phyloP scores from a whole-genome alignment of 2,888 invertebrate species.

The Sesamia inferens region DNA sequence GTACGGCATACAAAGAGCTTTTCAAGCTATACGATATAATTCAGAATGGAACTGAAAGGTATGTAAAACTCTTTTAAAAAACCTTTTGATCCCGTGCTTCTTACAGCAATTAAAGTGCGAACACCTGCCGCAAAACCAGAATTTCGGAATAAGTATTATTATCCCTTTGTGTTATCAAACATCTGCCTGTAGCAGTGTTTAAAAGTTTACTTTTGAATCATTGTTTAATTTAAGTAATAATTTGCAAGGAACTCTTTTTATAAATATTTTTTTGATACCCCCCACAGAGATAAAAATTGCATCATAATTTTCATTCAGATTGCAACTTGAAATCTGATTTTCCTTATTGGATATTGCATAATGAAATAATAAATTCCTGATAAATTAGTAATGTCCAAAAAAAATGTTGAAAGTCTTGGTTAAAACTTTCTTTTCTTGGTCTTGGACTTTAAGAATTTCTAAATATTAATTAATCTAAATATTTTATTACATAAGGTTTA shows the following conservation, averaged over 20 bases:
- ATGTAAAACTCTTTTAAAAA: constrained; percentile 64
- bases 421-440: too few species aligned
- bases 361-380: not conserved
- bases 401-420: not conserved
- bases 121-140: constrained; percentile 60
- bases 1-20: constrained; percentile 82
- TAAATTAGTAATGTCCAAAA: not conserved
- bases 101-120: constrained; percentile 12
- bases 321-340: not conserved
- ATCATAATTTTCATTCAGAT: constrained; percentile 10
- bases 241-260: not conserved
- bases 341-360: constrained; percentile 8
- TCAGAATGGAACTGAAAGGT: constrained; percentile 91
- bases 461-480: too few species aligned
- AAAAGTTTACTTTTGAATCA: not conserved
- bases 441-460: not conserved
- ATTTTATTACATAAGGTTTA: too few species aligned
- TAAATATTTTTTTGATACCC: constrained; percentile 33
- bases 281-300: constrained; percentile 44
- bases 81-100: constrained; percentile 2
- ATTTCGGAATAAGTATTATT: constrained; percentile 34
- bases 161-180: constrained; percentile 39
- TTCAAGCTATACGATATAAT: constrained; percentile 91
- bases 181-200: constrained; percentile 35
- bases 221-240: constrained; percentile 14